Percentiles rank a stretch among this genome's conserved stretches.
Conservation (phyloP, 1,140 invertebrate species). For the Magallana angulata region DNA sequence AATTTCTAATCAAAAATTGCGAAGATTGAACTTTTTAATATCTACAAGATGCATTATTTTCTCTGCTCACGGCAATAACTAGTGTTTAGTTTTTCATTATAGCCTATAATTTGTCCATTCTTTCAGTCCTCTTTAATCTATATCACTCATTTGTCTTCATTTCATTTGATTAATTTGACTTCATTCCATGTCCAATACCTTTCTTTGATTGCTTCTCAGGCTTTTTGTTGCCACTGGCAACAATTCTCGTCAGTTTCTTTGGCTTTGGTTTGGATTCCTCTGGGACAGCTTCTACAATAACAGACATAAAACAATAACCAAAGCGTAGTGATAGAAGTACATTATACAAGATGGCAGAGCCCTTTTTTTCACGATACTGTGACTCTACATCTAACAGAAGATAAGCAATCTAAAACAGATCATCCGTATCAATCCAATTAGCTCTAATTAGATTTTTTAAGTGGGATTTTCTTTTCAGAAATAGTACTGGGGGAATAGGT, state of each 20-base stretch:
- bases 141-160: not conserved
- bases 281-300: not conserved
- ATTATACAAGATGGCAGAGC: too few relatives aligned
- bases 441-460: not conserved
- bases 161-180: not conserved
- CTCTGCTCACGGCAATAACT: too few relatives aligned
- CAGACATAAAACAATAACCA: too few relatives aligned
- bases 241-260: slow-evolving; percentile 68
- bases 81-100: not conserved
- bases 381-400: not conserved
- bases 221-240: slow-evolving; percentile 58
- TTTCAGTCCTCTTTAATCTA: not conserved
- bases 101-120: not conserved
- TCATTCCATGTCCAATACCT: slow-evolving; percentile 24
- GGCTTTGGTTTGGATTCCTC: slow-evolving; percentile 49
- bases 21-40: too few relatives aligned
- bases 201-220: slow-evolving; percentile 61
- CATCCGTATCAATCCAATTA: not conserved
- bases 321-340: too few relatives aligned
- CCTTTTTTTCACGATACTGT: too few relatives aligned
- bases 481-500: not conserved
- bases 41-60: too few relatives aligned
- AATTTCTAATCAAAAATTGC: too few relatives aligned
- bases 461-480: too few relatives aligned
- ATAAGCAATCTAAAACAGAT: not conserved